Conservation (phyloP, 2,797 vertebrate species). For the Darevskia mixta region DNA sequence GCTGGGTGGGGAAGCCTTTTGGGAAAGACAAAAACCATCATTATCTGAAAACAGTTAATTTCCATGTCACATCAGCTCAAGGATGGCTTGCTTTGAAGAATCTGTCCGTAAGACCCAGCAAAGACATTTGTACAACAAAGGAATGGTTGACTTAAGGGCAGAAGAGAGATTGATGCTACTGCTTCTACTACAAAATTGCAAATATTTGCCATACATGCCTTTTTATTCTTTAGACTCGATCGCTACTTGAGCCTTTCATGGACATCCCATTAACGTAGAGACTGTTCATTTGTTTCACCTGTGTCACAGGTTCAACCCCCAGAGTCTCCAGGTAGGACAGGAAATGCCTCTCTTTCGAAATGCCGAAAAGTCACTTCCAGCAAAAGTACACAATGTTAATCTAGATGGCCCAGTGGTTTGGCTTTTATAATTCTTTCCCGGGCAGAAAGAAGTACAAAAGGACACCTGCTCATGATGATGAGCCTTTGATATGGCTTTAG, state of each 20-base stretch:
- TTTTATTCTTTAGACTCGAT: background rate
- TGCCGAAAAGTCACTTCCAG: too few species aligned
- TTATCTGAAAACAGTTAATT: background rate
- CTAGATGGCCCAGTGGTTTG: too few species aligned
- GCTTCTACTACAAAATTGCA: background rate
- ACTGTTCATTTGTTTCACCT: background rate
- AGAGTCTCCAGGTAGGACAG: background rate
- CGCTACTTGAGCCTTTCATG: background rate
- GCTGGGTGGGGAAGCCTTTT: constrained; percentile 13
- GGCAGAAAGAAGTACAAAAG: too few species aligned
- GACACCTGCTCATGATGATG: too few species aligned
- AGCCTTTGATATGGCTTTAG: too few species aligned
- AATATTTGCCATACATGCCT: too few species aligned
- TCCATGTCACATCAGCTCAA: background rate
- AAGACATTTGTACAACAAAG: background rate
- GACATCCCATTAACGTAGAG: background rate
- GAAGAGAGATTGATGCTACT: fast-evolving
- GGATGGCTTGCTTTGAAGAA: background rate
- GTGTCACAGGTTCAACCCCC: background rate
- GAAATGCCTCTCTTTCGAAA: too few species aligned
- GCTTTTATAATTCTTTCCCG: too few species aligned
- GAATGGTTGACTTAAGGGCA: background rate
- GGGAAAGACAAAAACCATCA: constrained; percentile 15
- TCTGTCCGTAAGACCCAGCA: background rate
- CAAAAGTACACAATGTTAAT: too few species aligned